phyloP scores from a whole-genome alignment of 2,888 invertebrate genomes.

The Nesidiocoris tenuis region DNA sequence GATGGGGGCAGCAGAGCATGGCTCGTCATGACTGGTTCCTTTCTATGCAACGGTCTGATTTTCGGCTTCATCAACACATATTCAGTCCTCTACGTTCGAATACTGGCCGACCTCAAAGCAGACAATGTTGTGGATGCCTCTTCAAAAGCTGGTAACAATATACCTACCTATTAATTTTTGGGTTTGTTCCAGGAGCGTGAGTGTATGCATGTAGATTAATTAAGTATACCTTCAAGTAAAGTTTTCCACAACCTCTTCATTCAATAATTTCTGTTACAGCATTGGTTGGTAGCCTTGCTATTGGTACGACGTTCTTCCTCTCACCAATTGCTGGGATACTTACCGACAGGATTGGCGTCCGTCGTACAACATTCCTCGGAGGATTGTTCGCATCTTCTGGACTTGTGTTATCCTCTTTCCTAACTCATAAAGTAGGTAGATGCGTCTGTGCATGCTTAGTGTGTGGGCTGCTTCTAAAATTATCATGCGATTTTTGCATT shows the following conservation, averaged over 20 bases:
- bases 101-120: conserved; percentile 64
- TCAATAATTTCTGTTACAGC: no score
- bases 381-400: conserved; percentile 75
- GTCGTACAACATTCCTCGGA: conserved; percentile 78
- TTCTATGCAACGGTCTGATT: conserved; percentile 84
- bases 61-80: conserved; percentile 90
- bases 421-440: conserved; percentile 57
- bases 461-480: background rate
- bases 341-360: conserved; percentile 81
- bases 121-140: conserved; percentile 69
- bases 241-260: no score
- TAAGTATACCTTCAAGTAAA: no score
- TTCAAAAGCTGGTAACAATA: conserved; percentile 79
- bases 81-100: conserved; percentile 73
- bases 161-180: no score
- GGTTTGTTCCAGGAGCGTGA: no score
- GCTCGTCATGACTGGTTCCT: conserved; percentile 79
- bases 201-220: no score
- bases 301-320: conserved; percentile 84
- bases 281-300: conserved; percentile 80
- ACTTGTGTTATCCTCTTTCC: conserved; percentile 77
- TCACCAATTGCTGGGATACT: conserved; percentile 85
- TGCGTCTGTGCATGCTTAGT: no score
- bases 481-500: no score
- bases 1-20: conserved; percentile 80